Evolutionary conservation across 2,113 vertebrate genomes (phyloP).

Genomic region (Toxotes chatareus): DNA sequence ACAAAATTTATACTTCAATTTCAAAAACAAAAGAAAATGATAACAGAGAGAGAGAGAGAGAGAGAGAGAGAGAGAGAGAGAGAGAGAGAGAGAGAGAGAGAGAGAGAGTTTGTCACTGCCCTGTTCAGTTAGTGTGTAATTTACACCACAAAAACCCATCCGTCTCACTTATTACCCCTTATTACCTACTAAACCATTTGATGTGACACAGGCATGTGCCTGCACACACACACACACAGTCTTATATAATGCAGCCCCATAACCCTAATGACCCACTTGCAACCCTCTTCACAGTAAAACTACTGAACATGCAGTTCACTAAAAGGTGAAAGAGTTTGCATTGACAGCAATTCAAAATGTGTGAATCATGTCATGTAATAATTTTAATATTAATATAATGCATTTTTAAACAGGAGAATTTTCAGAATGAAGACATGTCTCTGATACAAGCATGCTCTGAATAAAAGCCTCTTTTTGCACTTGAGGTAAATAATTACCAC

Average conservation of each 20-base stretch:
- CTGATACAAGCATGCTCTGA: not conserved
- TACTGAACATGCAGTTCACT: no score
- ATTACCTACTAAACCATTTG: slow-evolving; percentile 14
- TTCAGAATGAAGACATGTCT: no score
- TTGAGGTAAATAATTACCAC: not conserved
- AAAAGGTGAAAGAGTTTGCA: no score
- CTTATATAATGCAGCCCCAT: slow-evolving; percentile 25
- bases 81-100: not conserved
- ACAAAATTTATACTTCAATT: not conserved
- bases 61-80: not conserved
- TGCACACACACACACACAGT: not conserved
- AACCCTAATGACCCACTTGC: not conserved
- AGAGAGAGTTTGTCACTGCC: not conserved
- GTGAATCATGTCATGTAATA: no score
- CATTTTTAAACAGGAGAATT: not conserved
- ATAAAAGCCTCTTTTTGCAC: not conserved
- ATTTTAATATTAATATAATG: no score
- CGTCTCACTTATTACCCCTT: slow-evolving; percentile 30
- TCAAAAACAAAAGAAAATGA: not conserved
- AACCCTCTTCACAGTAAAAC: not conserved
- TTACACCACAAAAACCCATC: slow-evolving; percentile 44
- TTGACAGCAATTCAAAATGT: no score
- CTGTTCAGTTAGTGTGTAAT: slow-evolving; percentile 36
- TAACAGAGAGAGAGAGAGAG: not conserved
- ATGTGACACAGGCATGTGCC: not conserved